Evolutionary conservation across 2,113 vertebrate species (phyloP).

Genomic region (Oreotrochilus melanogaster): DNA sequence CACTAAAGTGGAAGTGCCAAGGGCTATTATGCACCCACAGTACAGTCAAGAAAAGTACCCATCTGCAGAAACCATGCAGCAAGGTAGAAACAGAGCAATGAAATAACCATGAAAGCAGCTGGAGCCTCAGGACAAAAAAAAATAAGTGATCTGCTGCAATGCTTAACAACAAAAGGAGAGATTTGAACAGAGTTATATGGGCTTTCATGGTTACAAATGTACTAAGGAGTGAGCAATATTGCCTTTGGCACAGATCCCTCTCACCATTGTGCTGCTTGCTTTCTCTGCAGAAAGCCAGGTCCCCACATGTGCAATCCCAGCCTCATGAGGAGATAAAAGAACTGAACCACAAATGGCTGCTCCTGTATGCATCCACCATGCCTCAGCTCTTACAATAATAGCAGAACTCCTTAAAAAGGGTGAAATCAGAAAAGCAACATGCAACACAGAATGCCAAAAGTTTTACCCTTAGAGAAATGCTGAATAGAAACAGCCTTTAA

Average conservation of each 20-base stretch:
- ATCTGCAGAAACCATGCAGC: slow-evolving; percentile 39
- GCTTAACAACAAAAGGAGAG: slow-evolving; percentile 30
- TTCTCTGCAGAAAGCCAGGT: not conserved
- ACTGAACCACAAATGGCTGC: not conserved
- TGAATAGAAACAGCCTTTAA: not conserved
- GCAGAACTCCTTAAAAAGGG: not conserved
- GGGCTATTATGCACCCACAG: not conserved
- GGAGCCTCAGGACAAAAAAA: slow-evolving; percentile 50
- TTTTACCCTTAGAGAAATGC: not conserved
- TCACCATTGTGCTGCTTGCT: not conserved
- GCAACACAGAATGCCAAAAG: not conserved
- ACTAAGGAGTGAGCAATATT: not conserved
- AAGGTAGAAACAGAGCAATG: slow-evolving; percentile 54
- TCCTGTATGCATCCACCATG: not conserved
- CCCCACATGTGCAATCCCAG: not conserved
- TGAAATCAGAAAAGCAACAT: not conserved
- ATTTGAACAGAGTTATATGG: not conserved
- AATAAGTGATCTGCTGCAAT: slow-evolving; percentile 24
- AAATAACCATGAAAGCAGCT: slow-evolving; percentile 42
- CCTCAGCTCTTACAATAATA: not conserved
- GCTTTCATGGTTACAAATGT: not conserved
- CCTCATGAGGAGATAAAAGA: not conserved
- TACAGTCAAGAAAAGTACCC: slow-evolving; percentile 16
- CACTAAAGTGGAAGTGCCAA: slow-evolving; percentile 8
- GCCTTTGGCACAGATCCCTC: slow-evolving; percentile 8